These are phyloP conservation scores for Musca vetustissima DNA, from an alignment of 1,140 invertebrate species.

Conservation along the genomic window DNA sequence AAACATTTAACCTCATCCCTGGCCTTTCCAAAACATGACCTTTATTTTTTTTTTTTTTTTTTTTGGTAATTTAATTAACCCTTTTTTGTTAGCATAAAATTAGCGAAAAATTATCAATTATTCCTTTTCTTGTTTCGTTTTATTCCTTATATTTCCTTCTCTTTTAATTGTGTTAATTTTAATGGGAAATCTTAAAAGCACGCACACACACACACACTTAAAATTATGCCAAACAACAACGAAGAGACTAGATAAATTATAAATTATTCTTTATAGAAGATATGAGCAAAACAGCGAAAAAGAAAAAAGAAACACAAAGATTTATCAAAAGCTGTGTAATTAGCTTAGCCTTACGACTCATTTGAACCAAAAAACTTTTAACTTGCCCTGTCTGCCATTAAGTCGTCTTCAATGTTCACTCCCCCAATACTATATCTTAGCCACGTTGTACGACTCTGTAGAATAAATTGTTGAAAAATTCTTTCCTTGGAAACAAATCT, in stretches of 20 bases:
- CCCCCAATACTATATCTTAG: no score
- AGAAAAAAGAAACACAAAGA: background rate
- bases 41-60: background rate
- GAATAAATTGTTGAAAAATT: no score
- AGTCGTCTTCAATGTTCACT: no score
- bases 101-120: slow-evolving; percentile 24
- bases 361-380: slow-evolving; percentile 5
- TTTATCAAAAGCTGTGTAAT: slow-evolving; percentile 22
- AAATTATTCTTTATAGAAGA: slow-evolving; percentile 15
- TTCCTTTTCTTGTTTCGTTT: background rate
- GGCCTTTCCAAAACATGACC: background rate
- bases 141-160: background rate
- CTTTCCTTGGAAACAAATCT: no score
- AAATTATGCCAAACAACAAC: no score
- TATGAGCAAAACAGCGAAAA: background rate
- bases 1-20: slow-evolving; percentile 2
- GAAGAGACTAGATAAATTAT: background rate
- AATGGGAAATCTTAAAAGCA: background rate
- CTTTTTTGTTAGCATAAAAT: slow-evolving; percentile 11
- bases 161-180: slow-evolving; percentile 12
- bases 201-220: no score
- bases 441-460: no score
- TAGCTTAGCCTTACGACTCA: slow-evolving; percentile 19
- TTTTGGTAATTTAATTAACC: slow-evolving; percentile 10
- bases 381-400: no score